Percentiles rank a stretch among this genome's conserved stretches.
Conservation (phyloP, 2,888 invertebrate species). For the Ommatoiulus sabulosus region DNA sequence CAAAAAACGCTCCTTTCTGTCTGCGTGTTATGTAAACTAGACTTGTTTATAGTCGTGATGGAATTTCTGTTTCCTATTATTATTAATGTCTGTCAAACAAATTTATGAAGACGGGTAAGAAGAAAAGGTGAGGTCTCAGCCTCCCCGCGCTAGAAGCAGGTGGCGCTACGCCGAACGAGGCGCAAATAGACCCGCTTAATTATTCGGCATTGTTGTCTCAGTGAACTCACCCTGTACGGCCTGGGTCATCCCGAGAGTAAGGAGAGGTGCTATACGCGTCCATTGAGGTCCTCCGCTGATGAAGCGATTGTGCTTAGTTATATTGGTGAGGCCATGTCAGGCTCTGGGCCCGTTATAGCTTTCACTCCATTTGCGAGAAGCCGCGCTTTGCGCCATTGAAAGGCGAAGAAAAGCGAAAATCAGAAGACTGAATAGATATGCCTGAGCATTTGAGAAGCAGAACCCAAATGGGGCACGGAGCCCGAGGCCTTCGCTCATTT, state of each 20-base stretch:
- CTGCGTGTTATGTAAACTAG: constrained; percentile 36
- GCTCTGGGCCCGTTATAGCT: background rate
- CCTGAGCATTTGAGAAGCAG: background rate
- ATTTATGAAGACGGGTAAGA: constrained; percentile 30
- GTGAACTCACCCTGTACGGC: constrained; percentile 7
- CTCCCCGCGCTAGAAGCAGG: constrained; percentile 4
- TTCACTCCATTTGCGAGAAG: constrained; percentile 17
- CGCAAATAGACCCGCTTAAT: constrained; percentile 21
- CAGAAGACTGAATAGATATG: background rate
- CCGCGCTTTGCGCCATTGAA: background rate
- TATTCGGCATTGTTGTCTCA: constrained; percentile 15
- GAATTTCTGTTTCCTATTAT: constrained; percentile 43
- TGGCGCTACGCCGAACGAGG: background rate
- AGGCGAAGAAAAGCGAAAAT: constrained; percentile 8
- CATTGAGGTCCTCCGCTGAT: background rate
- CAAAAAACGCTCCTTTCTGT: constrained; percentile 13
- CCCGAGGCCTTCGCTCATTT: constrained; percentile 16
- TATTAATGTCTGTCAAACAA: constrained; percentile 43
- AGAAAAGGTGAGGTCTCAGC: constrained; percentile 27
- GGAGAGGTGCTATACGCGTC: background rate
- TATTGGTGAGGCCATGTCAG: background rate
- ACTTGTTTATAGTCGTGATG: constrained; percentile 39
- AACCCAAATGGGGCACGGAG: constrained; percentile 29
- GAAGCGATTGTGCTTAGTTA: constrained; percentile 4
- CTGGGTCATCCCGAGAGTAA: no score